phyloP scores from a whole-genome alignment of 1,140 invertebrate species.

The Araneus ventricosus region DNA sequence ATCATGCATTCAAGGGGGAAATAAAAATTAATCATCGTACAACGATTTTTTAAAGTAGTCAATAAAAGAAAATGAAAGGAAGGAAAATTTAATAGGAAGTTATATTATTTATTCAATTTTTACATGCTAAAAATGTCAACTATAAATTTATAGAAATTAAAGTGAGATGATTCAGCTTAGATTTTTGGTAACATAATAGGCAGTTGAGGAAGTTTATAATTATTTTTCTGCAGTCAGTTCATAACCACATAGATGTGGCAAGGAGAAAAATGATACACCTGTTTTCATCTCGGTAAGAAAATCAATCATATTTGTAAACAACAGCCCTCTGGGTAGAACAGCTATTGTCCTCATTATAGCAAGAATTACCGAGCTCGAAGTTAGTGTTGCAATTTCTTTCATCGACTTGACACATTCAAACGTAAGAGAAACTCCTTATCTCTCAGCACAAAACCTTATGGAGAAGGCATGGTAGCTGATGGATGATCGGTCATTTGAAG shows the following conservation, averaged over 20 bases:
- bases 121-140: too few species aligned
- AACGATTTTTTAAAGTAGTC: background rate
- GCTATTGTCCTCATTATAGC: background rate
- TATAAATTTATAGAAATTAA: too few species aligned
- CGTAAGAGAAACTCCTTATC: slow-evolving; percentile 16
- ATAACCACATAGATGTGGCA: background rate
- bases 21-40: background rate
- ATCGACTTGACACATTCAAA: slow-evolving; percentile 36
- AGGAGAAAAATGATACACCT: background rate
- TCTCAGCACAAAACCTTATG: background rate
- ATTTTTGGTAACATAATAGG: too few species aligned
- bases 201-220: too few species aligned
- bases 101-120: too few species aligned
- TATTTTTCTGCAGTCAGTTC: background rate
- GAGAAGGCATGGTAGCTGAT: background rate
- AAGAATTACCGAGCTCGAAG: background rate
- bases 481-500: slow-evolving; percentile 22
- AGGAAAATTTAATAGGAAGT: too few species aligned
- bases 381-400: background rate
- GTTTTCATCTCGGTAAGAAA: background rate
- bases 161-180: too few species aligned
- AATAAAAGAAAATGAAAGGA: too few species aligned
- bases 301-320: slow-evolving; percentile 14
- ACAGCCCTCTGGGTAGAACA: background rate
- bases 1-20: background rate